Evolutionary conservation across 2,797 vertebrate species (phyloP).

Genomic region (Rhinoraja longicauda): DNA sequence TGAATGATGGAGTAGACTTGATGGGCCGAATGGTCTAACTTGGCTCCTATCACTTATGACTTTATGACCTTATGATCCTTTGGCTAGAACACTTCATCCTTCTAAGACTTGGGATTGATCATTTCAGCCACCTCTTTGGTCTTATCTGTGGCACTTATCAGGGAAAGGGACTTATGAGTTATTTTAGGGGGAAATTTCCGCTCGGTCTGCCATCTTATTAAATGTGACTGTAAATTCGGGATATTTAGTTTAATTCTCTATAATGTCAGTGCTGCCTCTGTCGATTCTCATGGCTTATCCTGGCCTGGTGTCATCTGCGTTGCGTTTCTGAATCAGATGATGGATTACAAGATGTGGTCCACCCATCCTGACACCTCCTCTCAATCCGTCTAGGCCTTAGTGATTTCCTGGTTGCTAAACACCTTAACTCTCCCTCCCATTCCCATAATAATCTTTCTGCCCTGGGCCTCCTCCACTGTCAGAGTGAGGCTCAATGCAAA

Average conservation of each 20-base stretch:
- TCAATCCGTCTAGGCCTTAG: too few species aligned
- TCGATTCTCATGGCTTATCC: neutral
- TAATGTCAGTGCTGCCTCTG: neutral
- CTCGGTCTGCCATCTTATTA: neutral
- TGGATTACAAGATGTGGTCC: neutral
- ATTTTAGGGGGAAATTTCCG: neutral
- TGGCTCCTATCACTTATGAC: too few species aligned
- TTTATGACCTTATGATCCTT: neutral
- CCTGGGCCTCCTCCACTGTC: too few species aligned
- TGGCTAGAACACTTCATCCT: neutral
- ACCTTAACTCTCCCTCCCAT: neutral
- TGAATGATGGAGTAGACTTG: too few species aligned
- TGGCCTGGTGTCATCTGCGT: too few species aligned
- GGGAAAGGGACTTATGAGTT: neutral
- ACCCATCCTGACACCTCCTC: too few species aligned
- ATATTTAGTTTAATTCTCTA: neutral
- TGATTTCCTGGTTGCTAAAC: too few species aligned
- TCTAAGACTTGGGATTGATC: neutral
- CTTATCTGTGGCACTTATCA: slow-evolving; percentile 24
- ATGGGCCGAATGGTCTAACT: too few species aligned
- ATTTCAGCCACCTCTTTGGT: neutral
- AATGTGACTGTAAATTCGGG: neutral
- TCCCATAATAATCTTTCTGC: too few species aligned
- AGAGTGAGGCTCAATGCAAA: too few species aligned
- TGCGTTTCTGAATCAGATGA: neutral